Conservation (phyloP, 2,888 invertebrate species). For the Meandrusa payeni region DNA sequence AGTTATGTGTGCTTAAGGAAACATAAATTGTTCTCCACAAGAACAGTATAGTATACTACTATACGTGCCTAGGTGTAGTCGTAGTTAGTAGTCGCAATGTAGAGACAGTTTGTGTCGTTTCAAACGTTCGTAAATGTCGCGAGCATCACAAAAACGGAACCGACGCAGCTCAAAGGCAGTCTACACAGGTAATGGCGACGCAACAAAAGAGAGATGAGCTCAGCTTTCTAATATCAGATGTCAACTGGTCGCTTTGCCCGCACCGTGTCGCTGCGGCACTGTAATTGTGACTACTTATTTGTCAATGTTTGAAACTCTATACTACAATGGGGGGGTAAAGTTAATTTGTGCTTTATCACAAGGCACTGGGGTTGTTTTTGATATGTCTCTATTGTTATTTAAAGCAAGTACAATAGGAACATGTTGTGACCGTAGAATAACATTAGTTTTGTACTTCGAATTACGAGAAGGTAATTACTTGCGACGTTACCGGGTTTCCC, state of each 20-base stretch:
- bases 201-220: conserved; percentile 23
- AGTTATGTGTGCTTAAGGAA: too few species aligned
- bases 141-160: conserved; percentile 14
- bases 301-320: conserved; percentile 17
- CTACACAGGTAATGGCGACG: conserved; percentile 17
- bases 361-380: too few species aligned
- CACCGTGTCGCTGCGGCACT: conserved; percentile 6
- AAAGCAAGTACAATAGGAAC: too few species aligned
- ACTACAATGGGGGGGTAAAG: background rate
- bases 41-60: too few species aligned
- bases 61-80: too few species aligned
- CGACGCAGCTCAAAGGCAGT: conserved; percentile 7
- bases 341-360: too few species aligned
- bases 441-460: too few species aligned
- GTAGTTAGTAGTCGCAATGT: background rate
- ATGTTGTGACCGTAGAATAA: too few species aligned
- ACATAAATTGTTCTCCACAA: too few species aligned
- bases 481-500: too few species aligned
- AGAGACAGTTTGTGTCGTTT: conserved; percentile 1
- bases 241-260: conserved; percentile 20
- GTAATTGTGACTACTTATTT: conserved; percentile 21
- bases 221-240: conserved; percentile 25
- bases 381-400: too few species aligned
- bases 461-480: too few species aligned
- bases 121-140: background rate